Evolutionary conservation across 2,888 invertebrate genomes (phyloP).

Genomic region (Alcis repandata): DNA sequence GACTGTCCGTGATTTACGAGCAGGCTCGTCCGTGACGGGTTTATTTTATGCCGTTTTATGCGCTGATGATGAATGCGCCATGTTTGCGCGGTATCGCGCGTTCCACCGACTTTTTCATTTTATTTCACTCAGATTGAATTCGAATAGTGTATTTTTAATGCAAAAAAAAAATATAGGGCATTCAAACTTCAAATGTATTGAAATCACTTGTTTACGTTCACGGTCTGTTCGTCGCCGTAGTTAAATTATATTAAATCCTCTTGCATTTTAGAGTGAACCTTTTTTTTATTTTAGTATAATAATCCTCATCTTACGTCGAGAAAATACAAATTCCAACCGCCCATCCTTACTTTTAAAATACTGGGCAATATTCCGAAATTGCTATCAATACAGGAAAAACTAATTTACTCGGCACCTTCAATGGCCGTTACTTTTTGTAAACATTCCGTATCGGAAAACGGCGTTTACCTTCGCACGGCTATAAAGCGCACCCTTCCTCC

Average conservation of each 20-base stretch:
- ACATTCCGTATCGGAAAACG: conserved; percentile 15
- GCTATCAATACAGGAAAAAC: conserved; percentile 7
- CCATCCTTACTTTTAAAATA: too few relatives aligned
- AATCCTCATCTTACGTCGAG: not conserved
- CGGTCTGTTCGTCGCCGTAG: too few relatives aligned
- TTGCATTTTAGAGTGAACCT: too few relatives aligned
- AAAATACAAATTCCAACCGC: not conserved
- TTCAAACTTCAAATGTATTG: too few relatives aligned
- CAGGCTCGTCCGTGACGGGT: conserved; percentile 42
- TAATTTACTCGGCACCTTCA: conserved; percentile 13
- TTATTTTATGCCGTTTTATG: conserved; percentile 33
- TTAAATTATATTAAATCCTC: too few relatives aligned
- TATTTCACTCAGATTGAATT: too few relatives aligned
- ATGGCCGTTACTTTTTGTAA: conserved; percentile 11
- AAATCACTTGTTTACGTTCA: too few relatives aligned
- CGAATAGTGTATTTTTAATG: too few relatives aligned
- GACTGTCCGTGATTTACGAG: conserved; percentile 51
- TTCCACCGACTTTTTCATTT: too few relatives aligned
- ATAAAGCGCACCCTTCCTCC: conserved; percentile 4
- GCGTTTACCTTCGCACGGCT: conserved; percentile 22
- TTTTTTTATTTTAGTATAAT: too few relatives aligned
- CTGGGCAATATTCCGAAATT: not conserved
- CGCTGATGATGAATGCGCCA: conserved; percentile 35
- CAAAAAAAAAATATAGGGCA: too few relatives aligned
- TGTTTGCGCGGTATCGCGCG: not conserved